Evolutionary conservation across 92 coral and sea anemone species (phyloP), one percentile per base, ranked within the genome.

Genomic region (Zoanthus solanderi): DNA sequence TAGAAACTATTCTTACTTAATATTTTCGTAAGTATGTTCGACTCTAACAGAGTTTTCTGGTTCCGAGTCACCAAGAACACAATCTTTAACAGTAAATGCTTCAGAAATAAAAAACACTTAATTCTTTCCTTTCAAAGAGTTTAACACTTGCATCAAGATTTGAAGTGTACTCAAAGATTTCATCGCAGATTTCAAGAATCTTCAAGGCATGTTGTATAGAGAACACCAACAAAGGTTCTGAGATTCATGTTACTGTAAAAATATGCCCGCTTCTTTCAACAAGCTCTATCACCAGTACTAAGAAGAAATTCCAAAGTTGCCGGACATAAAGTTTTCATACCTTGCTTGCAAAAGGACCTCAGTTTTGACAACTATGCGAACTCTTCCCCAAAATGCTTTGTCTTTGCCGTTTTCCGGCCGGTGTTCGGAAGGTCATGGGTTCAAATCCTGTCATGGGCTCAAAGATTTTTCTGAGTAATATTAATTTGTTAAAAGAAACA

Each of bases 81-180:
- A 79, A n/a, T 87, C 90, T 53, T 92, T 88, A 45, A 90, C 85
- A 83, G 42, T 68, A 68, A 68, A 68, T 68, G 73, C 2, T 30
- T 68, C 73, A 68, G 73, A 13, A 68, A 68, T 11, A 23, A 68
- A 28, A 68, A 68, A 2, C 8, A 68, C 45, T 68, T 31, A 68
- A 92, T 47, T 80, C 88, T 31, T 42, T 77, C 74, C 75, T 88
- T 57, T 74, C 86, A 34, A 83, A 71, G 47, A 76, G 84, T 78
- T 89, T 81, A 60, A 85, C 85, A 82, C 71, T 90, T 48, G 28
- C 80, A 63, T 89, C 90, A 54, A 92, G 83, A 50, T 87, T 87
- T 18, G 89, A 80, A 71, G 90, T 90, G 44, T 90, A 93, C 54
- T 72, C 91, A 88, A 93, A 93, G 16, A 93, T 79, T 81, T 93